Evolutionary conservation across 2,888 invertebrate genomes (phyloP).

Genomic region (Ochropleura leucogaster): DNA sequence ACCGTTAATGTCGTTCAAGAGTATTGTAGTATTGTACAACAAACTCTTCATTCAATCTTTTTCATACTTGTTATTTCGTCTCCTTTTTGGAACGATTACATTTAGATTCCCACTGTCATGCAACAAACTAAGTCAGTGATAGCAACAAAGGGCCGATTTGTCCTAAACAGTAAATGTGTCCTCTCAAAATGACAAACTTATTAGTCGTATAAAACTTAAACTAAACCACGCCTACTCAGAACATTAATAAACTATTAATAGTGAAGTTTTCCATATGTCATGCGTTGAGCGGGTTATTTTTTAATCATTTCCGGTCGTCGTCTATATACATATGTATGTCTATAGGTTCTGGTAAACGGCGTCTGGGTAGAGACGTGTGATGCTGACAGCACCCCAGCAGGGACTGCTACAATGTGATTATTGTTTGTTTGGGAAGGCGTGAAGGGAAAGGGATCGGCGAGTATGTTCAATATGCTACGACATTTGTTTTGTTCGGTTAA

Average conservation of each 20-base stretch:
- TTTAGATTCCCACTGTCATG: neutral
- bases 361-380: constrained; percentile 12
- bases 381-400: constrained; percentile 21
- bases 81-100: neutral
- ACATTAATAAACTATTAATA: neutral
- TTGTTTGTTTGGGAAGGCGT: constrained; percentile 11
- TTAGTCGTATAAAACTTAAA: too few species aligned
- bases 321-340: neutral
- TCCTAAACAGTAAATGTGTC: too few species aligned
- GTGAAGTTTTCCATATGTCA: neutral
- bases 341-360: neutral
- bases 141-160: neutral
- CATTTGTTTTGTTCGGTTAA: neutral
- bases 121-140: too few species aligned
- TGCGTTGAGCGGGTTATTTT: neutral
- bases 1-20: neutral
- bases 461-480: neutral
- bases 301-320: neutral
- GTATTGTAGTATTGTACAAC: neutral
- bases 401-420: constrained; percentile 51
- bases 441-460: neutral
- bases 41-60: too few species aligned
- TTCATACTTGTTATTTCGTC: too few species aligned
- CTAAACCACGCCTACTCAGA: neutral
- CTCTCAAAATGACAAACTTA: too few species aligned